A percentile compares a stretch with the other conserved stretches of the same genome.
Conservation (phyloP, 2,797 vertebrate genomes). For the Falco berigora region DNA sequence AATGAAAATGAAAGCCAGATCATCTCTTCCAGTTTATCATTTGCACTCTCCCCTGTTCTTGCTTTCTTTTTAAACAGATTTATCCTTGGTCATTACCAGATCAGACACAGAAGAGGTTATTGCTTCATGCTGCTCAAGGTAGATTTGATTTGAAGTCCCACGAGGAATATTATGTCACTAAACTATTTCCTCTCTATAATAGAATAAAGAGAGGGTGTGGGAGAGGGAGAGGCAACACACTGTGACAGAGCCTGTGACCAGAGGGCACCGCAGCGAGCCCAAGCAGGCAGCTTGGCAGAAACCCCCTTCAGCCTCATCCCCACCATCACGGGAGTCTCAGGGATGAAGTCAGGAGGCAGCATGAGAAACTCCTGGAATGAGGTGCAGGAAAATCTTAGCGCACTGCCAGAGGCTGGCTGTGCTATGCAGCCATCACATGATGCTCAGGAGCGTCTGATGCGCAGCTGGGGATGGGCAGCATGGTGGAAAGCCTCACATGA, state of each 20-base stretch:
- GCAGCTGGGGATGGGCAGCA: neutral
- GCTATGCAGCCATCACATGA: slow-evolving; percentile 42
- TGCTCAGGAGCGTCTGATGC: slow-evolving; percentile 2
- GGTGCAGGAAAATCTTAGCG: neutral
- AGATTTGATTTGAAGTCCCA: slow-evolving; percentile 41
- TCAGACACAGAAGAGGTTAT: slow-evolving; percentile 1
- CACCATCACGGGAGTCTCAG: neutral
- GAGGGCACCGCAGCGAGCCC: neutral
- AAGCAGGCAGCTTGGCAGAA: neutral
- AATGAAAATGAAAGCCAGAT: slow-evolving; percentile 10
- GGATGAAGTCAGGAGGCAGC: neutral
- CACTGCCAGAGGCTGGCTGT: neutral
- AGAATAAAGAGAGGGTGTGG: neutral
- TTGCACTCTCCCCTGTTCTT: neutral
- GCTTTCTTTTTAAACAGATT: slow-evolving; percentile 5
- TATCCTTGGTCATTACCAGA: neutral
- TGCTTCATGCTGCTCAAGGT: neutral
- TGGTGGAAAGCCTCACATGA: slow-evolving; percentile 48
- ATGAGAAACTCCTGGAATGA: neutral
- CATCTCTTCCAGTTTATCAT: neutral
- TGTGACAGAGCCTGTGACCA: neutral
- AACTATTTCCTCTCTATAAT: slow-evolving; percentile 29
- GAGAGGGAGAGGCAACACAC: neutral
- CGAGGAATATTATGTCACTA: neutral
- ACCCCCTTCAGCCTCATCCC: neutral